These are phyloP conservation scores for Isurus oxyrinchus DNA, from an alignment of 2,113 vertebrate species.

Conservation along the genomic window DNA sequence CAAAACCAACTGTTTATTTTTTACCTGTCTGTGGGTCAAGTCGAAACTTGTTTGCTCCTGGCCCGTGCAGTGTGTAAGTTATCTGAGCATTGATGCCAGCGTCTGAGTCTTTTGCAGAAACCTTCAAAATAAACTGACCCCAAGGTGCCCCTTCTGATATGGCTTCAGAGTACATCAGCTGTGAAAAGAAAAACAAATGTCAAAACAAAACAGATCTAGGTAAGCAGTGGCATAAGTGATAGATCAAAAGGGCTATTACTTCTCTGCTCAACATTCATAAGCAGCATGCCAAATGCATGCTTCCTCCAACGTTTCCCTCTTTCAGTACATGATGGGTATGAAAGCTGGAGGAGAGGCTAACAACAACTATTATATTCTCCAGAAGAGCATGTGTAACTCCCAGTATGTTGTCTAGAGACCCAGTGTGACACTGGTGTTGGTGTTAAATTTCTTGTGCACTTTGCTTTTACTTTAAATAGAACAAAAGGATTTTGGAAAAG, in stretches of 20 bases:
- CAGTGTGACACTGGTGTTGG: not conserved
- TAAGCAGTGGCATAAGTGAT: not conserved
- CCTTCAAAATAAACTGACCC: constrained; percentile 70
- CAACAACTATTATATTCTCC: not conserved
- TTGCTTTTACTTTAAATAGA: not conserved
- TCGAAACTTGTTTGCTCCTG: constrained; percentile 74
- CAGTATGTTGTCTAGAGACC: not conserved
- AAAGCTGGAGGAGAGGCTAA: not conserved
- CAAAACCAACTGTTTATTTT: constrained; percentile 28
- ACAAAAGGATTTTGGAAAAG: not conserved
- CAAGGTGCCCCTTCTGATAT: constrained; percentile 75
- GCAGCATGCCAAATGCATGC: not conserved
- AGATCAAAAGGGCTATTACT: not conserved
- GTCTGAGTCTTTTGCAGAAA: constrained; percentile 76
- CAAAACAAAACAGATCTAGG: not conserved
- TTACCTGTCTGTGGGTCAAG: constrained; percentile 79
- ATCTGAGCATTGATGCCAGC: constrained; percentile 76
- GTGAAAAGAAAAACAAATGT: constrained; percentile 39
- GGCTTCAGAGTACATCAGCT: constrained; percentile 75
- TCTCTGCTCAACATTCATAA: too few species aligned
- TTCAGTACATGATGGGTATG: not conserved
- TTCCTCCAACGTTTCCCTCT: not conserved
- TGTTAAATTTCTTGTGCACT: not conserved
- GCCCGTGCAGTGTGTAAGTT: constrained; percentile 79
- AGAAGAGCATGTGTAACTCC: not conserved